Base-by-base conservation (phyloP, 37 sponge, comb jelly and placozoan species). In the Eunapius fragilis region DNA sequence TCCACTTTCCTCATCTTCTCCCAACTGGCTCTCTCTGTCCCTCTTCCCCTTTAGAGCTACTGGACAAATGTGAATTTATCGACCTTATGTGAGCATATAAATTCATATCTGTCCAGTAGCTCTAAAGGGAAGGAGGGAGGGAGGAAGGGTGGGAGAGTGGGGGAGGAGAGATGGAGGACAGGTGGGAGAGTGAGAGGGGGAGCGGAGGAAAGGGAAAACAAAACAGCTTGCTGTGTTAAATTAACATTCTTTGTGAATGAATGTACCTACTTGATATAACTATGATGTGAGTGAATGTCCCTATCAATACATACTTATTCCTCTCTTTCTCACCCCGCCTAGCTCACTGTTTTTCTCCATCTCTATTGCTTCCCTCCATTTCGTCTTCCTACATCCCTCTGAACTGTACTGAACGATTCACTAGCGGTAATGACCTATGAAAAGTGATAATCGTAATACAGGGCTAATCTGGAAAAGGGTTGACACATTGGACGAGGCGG, bases 71-170 rank as follows among this genome's bases (percentile, higher is more conserved):
- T 70, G 83, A 28, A 82, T 72, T 71, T 71, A 27, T 36, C 31
- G 26, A 71, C 37, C n/a, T 73, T 32, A 75, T 27, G 75, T 32
- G 31, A 41, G 31, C 35, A 68, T 28, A 68, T 67, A 31, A 67
- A 33, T 35, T 26, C 31, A 58, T 58, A 58, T 78, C 38, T 33
- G 79, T 33, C 47, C 26, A 30, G 38, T 37, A 37, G 80, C 31
- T 37, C 31, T 37, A 28, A n/a, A 37, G 67, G 28, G 80, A 38
- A 47, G 67, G 67, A 69, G 70, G 70, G 69, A 23, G 70, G 30
- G 58, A 80, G 70, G 30, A 24, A 80, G 81, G 67, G 81, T 50
- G 81, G 31, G 81, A 50, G 68, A 31, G 58, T 31, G 68, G 28
- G n/a, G 58, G 81, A 36, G 36, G 68, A 31, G 58, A 23, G 68